These are phyloP conservation scores for Anoplolepis gracilipes DNA, from an alignment of 1,140 invertebrate species.

Conservation along the genomic window DNA sequence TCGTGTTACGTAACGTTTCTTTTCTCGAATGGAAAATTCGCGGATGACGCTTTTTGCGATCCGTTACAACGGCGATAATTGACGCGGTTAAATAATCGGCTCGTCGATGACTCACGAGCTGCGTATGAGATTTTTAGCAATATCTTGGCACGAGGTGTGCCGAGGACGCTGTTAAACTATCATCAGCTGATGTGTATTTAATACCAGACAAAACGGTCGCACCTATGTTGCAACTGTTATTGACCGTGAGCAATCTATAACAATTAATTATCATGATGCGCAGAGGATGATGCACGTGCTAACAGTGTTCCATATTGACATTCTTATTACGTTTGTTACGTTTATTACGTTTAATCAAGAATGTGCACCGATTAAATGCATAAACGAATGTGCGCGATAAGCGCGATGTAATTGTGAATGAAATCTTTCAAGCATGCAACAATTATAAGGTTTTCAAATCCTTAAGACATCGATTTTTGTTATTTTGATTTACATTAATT, in stretches of 20 bases:
- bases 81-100: conserved; percentile 28
- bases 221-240: background rate
- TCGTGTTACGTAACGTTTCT: background rate
- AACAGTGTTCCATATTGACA: background rate
- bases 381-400: background rate
- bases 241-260: background rate
- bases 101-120: background rate
- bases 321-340: background rate
- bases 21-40: background rate
- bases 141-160: background rate
- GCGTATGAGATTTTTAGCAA: conserved; percentile 5
- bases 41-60: background rate
- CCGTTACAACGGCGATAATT: conserved; percentile 25
- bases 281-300: background rate
- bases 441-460: background rate
- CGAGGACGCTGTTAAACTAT: background rate
- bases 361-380: background rate
- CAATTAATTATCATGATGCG: background rate
- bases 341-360: background rate
- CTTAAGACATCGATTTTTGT: background rate
- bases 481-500: background rate
- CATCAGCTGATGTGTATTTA: background rate
- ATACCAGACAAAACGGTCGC: background rate
- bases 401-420: background rate
- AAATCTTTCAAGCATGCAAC: background rate